Evolutionary conservation across 2,888 invertebrate species (phyloP), one percentile per base, ranked within the genome.

Genomic region (Plutella xylostella): DNA sequence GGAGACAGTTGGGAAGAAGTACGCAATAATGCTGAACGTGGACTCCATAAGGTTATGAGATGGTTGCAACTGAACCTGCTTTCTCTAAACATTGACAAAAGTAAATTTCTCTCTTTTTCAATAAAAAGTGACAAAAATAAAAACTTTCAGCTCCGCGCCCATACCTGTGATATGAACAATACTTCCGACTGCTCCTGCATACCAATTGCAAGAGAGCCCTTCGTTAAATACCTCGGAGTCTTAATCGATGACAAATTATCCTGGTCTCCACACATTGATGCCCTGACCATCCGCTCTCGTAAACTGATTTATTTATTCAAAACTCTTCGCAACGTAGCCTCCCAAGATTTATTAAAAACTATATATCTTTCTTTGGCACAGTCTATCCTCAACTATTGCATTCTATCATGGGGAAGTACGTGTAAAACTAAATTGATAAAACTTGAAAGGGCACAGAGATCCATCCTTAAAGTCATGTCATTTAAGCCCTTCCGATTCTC

Each of bases 391-490:
- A 47, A 43, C 7, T 49, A 49, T 34, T 47, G 47, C 25, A 42
- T 47, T 3, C 17, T 42, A 1, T 28, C 37, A 4, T 49, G 49
- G 49, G 49, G 47, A 12, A 28, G 43, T 19, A 31, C 43, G 2
- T 37, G 37, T 1, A 47, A 47, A 25, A 37, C 30, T 1, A 1
- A 6, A n/a, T 1, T 49, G 4, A 11, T 47, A 3, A 4, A 37
- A 30, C 19, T 49, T 1, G 49, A 49, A 21, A 45, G 47, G 12
- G 47, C 45, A 1, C 49, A 49, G 18, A 11, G 49, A 15, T 34
- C 47, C 1, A 43, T 49, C 1, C 21, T 49, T 11, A 45, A 49
- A 20, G 42, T 43, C 1, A 9, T 18, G 4, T 5, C 18, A 9
- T 19, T n/a, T 12, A 12, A 7, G 38, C 38, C 38, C 19, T 19